Percentiles rank a stretch among this genome's conserved stretches.
Conservation (phyloP, 2,797 vertebrate genomes). For the Tympanoctomys barrerae region DNA sequence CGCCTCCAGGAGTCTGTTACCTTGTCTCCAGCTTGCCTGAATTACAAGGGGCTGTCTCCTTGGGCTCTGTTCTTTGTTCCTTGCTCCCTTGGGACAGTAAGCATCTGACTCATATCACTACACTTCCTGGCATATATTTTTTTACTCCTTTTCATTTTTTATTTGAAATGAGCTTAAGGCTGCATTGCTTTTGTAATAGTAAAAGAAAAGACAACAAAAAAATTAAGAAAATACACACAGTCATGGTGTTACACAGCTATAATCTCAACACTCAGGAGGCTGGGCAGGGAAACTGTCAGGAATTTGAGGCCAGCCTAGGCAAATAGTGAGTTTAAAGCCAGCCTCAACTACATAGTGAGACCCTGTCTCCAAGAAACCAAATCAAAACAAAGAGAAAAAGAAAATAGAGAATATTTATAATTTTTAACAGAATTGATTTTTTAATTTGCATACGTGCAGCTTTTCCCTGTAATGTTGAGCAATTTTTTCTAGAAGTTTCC, state of each 20-base stretch:
- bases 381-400: neutral
- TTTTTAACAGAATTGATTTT: conserved; percentile 48
- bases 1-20: no score
- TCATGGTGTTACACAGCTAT: neutral
- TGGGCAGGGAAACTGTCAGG: neutral
- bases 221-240: neutral
- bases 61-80: no score
- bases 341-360: neutral
- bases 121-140: no score
- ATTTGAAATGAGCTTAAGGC: neutral
- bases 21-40: no score
- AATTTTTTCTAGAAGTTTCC: conserved; percentile 41
- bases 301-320: neutral
- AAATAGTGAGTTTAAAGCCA: neutral
- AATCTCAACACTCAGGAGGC: neutral
- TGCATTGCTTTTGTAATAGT: conserved; percentile 11
- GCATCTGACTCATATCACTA: no score
- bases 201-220: conserved; percentile 53
- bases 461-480: conserved; percentile 1
- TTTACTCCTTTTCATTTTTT: conserved; percentile 10
- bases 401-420: neutral
- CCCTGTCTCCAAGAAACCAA: neutral
- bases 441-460: conserved; percentile 36
- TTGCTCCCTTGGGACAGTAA: no score
- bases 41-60: no score